Percentiles rank a stretch among this genome's conserved stretches.
Conservation (phyloP, 2,888 invertebrate genomes). For the Pristionchus mayeri region DNA sequence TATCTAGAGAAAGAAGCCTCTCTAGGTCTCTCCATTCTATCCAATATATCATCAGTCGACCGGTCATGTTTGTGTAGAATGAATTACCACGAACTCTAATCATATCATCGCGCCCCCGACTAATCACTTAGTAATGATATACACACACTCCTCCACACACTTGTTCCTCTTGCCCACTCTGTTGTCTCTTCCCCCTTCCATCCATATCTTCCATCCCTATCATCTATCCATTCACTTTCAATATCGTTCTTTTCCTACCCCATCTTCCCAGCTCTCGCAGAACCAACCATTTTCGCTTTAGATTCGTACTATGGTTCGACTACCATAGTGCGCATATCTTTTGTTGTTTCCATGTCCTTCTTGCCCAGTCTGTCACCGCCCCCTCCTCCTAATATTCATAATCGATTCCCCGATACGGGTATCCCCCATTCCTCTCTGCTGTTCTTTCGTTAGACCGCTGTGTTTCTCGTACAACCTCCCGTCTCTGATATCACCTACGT, state of each 20-base stretch:
- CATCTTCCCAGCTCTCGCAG: neutral
- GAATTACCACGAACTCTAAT: no score
- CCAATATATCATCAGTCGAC: no score
- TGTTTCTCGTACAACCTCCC: neutral
- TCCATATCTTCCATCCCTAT: slow-evolving; percentile 37
- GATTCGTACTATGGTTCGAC: slow-evolving; percentile 36
- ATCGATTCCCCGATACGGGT: neutral
- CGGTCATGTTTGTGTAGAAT: no score
- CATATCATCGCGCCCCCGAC: neutral
- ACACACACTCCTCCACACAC: slow-evolving; percentile 14
- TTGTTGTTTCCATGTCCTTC: neutral
- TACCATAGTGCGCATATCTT: no score
- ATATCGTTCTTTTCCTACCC: slow-evolving; percentile 16
- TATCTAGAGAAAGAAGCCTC: no score
- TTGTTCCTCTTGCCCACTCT: neutral
- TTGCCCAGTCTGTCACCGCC: neutral
- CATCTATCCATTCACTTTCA: slow-evolving; percentile 22
- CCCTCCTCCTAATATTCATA: slow-evolving; percentile 33
- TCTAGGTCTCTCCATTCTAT: no score
- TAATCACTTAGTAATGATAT: slow-evolving; percentile 41
- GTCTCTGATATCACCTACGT: slow-evolving; percentile 18
- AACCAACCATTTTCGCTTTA: neutral
- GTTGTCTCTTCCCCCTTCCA: slow-evolving; percentile 2
- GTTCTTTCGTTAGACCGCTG: neutral
- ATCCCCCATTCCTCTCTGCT: neutral